A percentile compares a stretch with the other conserved stretches of the same genome.
phyloP scores from a whole-genome alignment of 2,888 invertebrate species.

The Dysmachus trigonus region DNA sequence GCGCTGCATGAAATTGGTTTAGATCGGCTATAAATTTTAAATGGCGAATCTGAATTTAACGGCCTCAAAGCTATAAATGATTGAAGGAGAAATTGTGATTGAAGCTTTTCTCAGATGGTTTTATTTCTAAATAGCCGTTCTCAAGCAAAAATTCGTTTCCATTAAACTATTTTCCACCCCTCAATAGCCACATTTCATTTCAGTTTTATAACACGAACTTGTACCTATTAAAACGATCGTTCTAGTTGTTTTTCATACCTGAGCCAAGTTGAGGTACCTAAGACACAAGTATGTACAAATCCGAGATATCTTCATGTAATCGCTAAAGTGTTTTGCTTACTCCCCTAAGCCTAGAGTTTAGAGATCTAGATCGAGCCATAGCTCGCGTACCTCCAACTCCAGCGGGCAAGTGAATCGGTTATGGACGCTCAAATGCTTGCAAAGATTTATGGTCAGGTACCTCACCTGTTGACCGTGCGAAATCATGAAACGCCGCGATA shows the following conservation, averaged over 20 bases:
- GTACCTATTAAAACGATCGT: neutral
- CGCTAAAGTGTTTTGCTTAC: conserved; percentile 23
- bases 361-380: neutral
- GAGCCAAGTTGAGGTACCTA: neutral
- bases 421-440: neutral
- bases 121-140: no score
- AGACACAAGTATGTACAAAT: neutral
- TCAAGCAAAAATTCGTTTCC: neutral
- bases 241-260: neutral
- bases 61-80: neutral
- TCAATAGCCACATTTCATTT: neutral
- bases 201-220: neutral
- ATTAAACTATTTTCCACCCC: neutral
- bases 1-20: neutral
- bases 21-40: neutral
- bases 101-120: neutral
- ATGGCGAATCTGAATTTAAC: neutral
- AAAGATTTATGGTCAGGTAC: conserved; percentile 38
- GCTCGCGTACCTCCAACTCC: neutral
- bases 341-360: neutral
- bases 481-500: conserved; percentile 39
- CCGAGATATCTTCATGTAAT: conserved; percentile 27
- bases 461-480: conserved; percentile 44
- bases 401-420: neutral
- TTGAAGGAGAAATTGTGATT: neutral